Evolutionary conservation across 2,797 vertebrate genomes (phyloP), one percentile per base, ranked within the genome.

Genomic region (Melopsittacus undulatus): DNA sequence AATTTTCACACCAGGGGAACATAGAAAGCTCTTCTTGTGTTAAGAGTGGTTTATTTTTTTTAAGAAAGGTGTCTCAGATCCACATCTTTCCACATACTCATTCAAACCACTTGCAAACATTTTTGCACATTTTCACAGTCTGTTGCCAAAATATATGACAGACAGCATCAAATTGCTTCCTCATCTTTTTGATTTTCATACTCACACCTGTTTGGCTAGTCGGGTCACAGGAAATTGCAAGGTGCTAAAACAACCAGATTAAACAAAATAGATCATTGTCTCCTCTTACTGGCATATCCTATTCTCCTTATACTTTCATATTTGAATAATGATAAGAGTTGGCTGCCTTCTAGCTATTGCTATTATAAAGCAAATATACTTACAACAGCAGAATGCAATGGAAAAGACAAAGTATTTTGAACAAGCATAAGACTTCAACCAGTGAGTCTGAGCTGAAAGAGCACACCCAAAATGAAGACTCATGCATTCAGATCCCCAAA

Each of bases 221-320:
- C 30, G 51, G 79, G 92, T 77, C 84, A 61, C 43, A 96, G 88
- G 87, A 97, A 97, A 97, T 91, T 92, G 91, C 72, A 95, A 97
- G 89, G 92, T 92, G 95, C 48, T 96, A 96, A 96, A 97, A 91
- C 66, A 90, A 95, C 89, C 89, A 83, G 89, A 95, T 92, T 94
- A 96, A 97, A 94, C 95, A 97, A 97, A 97, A 89, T 78, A 95
- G 87, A 96, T 82, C 90, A 94, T 94, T 96, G 94, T 81, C 90
- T 96, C 56, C 69, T 83, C 75, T 94, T 94, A 67, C 61, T 68
- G 83, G 88, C n/a, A 22, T 86, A 96, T 93, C 89, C 91, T 94
- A 57, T 46, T 76, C 48, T 91, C 52, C 62, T 73, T 78, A 83
- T 49, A 80, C 24, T 59, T 93, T 49, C 56, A 51, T 80, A 83